Evolutionary conservation across 2,888 invertebrate species (phyloP), one percentile per base, ranked within the genome.

Genomic region (Cerceris ruficornis): DNA sequence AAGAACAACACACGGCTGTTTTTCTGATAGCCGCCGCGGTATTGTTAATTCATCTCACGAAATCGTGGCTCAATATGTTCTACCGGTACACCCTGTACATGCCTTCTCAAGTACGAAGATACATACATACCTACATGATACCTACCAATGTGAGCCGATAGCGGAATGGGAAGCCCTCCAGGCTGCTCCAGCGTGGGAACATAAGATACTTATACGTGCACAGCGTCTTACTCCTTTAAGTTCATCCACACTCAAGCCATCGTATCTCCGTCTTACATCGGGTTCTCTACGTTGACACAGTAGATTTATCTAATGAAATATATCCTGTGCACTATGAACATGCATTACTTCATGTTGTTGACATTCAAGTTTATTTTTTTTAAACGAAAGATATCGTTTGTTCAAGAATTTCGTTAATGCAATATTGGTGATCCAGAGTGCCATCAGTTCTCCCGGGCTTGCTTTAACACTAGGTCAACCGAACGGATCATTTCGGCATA

Each of bases 181-280:
- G 88, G 88, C 87, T 88, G 88, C 88, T 90, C 87, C 88, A 89
- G 86, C 91, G 91, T 91, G 91, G 91, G 91, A 91, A 91, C 90
- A 90, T 84, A 81, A 86, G 81, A 83, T 81, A 85, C 86, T 81
- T 80, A 79, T 81, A 83, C 83, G 82, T 75, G 79, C 84, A 70
- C 66, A 81, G 79, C 85, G 81, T 88, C 28, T 28, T 28, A 28
- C 28, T 28, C 87, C 86, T 86, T 86, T 79, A 79, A 82, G 77
- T 81, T 76, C 78, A 68, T 82, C 79, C 75, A 76, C 81, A 78
- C 80, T 74, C 80, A 80, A 76, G 52, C 61, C 72, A 68, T 73
- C 74, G 66, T 55, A 75, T 74, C 75, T 80, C 59, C 75, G 82
- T 84, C 74, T 74, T 62, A 73, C 62, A 73, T 70, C 75, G 70